Evolutionary conservation across 2,888 invertebrate species (phyloP), one percentile per base, ranked within the genome.

Genomic region (Deroplatys truncata): DNA sequence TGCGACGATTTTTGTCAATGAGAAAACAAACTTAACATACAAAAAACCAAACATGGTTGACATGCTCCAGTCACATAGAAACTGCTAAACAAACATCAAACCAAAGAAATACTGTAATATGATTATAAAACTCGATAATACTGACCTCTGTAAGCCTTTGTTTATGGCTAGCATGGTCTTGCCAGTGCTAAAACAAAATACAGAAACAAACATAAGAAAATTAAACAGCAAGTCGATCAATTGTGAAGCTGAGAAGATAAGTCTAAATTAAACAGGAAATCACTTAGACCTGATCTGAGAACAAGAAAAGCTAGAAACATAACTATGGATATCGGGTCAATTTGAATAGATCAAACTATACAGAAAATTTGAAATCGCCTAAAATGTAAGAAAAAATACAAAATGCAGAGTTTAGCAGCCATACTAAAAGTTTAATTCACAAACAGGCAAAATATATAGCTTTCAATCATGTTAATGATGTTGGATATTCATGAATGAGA

Each of bases 111-210:
- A 89, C 82, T 91, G 88, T 89, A 90, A 87, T 89, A 88, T 86
- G 85, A 89, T 85, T 88, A 87, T 90, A 91, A 90, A 92, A 91
- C 92, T 91, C 91, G 92, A 90, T 91, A 91, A 94, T 95, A 95
- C 95, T 95, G 95, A 96, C 95, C 97, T 96, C 95, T 96, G 97
- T 93, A 97, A 96, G 94, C 97, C 97, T 95, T 97, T 97, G 95
- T 97, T 97, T 95, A 97, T 97, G 94, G 97, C 96, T 94, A 97
- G 96, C 94, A 97, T 95, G 93, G 96, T 96, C 95, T 97, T 97
- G 94, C 97, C 97, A 94, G 97, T 95, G 95, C 95, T 96, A 95
- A 95, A 95, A 95, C 94, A 94, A 95, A 94, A 94, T 93, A 94
- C 93, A 94, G 94, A 94, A 94, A 94, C 93, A 94, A 94, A 92